Conservation (phyloP, 2,797 vertebrate species). For the Sebastes itinus region DNA sequence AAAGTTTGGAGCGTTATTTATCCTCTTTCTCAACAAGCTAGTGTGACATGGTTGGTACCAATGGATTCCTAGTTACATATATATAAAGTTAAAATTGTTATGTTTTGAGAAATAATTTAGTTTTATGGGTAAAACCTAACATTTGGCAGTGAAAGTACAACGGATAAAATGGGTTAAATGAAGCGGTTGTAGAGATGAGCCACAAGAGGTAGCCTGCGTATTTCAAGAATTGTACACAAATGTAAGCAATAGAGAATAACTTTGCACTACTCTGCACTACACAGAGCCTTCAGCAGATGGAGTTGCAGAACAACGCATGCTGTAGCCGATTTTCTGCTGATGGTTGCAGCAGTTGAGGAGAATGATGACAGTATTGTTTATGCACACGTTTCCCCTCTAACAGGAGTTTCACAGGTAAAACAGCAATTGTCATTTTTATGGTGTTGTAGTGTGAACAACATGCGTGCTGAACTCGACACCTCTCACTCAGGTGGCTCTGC, state of each 20-base stretch:
- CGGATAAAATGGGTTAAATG: neutral
- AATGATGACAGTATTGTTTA: neutral
- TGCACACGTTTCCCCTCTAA: neutral
- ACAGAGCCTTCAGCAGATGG: conserved; percentile 43
- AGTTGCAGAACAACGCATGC: conserved; percentile 9
- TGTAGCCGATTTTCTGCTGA: neutral
- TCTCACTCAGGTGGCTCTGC: conserved; percentile 36
- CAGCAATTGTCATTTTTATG: conserved; percentile 24
- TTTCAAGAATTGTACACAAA: neutral
- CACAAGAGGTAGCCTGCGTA: neutral
- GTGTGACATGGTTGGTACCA: too few relatives aligned
- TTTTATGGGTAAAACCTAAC: neutral
- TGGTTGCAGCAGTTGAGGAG: neutral
- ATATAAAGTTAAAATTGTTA: too few relatives aligned
- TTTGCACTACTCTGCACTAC: neutral
- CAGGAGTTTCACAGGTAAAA: conserved; percentile 22
- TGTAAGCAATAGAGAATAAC: neutral
- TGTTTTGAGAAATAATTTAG: too few relatives aligned
- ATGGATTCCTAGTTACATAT: too few relatives aligned
- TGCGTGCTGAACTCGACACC: conserved; percentile 54
- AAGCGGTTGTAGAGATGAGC: neutral
- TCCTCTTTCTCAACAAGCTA: too few relatives aligned
- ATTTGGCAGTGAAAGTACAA: neutral
- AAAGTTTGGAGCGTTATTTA: too few relatives aligned
- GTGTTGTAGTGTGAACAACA: conserved; percentile 18